Evolutionary conservation across 2,113 vertebrate genomes (phyloP).

Genomic region (Barbus barbus): DNA sequence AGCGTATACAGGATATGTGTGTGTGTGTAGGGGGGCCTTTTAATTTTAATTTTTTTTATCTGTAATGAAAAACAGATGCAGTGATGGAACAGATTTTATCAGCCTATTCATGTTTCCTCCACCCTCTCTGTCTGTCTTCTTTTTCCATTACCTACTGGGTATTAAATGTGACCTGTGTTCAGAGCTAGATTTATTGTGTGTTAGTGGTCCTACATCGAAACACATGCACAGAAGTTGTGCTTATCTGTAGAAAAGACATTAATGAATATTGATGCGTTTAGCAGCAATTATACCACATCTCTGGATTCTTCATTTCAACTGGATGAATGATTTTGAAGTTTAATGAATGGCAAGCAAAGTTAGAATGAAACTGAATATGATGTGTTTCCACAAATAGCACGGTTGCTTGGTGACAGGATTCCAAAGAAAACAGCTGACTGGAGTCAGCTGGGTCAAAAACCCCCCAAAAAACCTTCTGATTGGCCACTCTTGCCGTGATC

Average conservation of each 20-base stretch:
- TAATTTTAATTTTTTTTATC: background rate
- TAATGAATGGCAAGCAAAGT: background rate
- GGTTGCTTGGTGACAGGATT: slow-evolving; percentile 1
- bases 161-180: background rate
- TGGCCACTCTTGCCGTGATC: background rate
- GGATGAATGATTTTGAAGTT: background rate
- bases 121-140: background rate
- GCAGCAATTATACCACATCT: background rate
- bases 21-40: background rate
- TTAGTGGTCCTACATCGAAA: background rate
- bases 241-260: background rate
- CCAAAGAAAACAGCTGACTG: slow-evolving; percentile 12
- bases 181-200: background rate
- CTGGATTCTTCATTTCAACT: background rate
- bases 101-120: background rate
- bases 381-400: background rate
- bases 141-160: background rate
- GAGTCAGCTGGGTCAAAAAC: background rate
- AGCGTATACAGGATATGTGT: background rate
- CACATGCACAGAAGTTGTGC: background rate
- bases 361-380: background rate
- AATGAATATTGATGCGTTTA: background rate
- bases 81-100: slow-evolving; percentile 4
- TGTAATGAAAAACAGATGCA: slow-evolving; percentile 6
- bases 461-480: slow-evolving; percentile 12